phyloP scores from a whole-genome alignment of 2,113 vertebrate genomes.

The Rhodinocichla rosea region DNA sequence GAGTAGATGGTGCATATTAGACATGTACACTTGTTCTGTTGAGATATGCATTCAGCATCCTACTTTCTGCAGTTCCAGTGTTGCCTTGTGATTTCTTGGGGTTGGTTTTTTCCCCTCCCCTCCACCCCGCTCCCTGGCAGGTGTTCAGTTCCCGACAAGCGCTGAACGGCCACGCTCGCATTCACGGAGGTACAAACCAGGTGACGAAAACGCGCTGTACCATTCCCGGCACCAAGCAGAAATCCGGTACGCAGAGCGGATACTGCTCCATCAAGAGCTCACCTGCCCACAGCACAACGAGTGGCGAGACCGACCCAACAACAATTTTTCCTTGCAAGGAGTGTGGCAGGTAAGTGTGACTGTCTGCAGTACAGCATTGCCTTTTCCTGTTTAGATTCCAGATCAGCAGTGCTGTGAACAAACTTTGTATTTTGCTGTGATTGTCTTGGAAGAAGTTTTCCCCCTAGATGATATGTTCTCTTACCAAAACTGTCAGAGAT shows the following conservation, averaged over 20 bases:
- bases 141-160: conserved; percentile 84
- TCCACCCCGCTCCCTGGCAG: conserved; percentile 34
- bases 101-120: neutral
- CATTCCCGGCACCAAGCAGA: conserved; percentile 66
- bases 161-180: conserved; percentile 78
- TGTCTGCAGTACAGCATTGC: rapidly evolving
- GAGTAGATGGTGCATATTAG: neutral
- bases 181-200: conserved; percentile 77
- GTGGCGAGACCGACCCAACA: conserved; percentile 79
- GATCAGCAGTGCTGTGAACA: neutral
- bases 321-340: conserved; percentile 87
- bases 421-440: neutral
- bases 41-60: neutral
- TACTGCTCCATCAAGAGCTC: conserved; percentile 83
- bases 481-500: neutral
- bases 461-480: neutral
- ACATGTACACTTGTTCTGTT: rapidly evolving
- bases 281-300: conserved; percentile 84
- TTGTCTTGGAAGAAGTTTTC: neutral
- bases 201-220: conserved; percentile 66
- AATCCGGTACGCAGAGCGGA: conserved; percentile 71
- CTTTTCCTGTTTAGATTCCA: neutral
- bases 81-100: neutral
- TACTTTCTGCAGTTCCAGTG: neutral
- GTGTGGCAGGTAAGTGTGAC: conserved; percentile 77